Base-by-base conservation (phyloP, 1,140 invertebrate species). In the Drosophila neocordata region DNA sequence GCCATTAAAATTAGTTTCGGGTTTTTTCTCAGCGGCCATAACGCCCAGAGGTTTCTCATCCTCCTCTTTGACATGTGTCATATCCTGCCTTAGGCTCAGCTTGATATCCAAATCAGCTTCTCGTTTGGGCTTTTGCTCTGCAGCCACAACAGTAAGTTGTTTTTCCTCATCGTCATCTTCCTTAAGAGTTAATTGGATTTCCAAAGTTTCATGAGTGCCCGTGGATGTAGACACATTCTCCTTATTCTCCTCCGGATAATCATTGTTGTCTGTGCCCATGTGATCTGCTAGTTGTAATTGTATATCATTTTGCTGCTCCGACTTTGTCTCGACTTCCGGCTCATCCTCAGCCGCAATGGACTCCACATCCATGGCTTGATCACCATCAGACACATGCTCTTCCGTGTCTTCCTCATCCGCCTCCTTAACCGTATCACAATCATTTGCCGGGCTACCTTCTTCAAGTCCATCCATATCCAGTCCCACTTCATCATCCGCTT, bases 161-260 rank as follows among this genome's bases (percentile, higher is more conserved):
- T 77, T 77, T 52, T 81, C 73, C 38, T 81, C 77, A 0, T 70
- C 63, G 4, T 77, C 61, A 0, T 84, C 71, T 1, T 75, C 72
- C 18, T 75, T 75, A 2, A 75, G 38, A 7, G 58, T 12, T 13
- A 74, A 11, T 12, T 72, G 69, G 8, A 74, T 35, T 11, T 74
- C 71, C 22, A 75, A 51, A 15, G 22, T 20, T 0, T 89, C 75
- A 6, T 62, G 69, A 51, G 62, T 69, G 9, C 31, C 37, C 1
- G 22, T 61, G 27, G 73, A 41, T 0, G 79, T 88, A 15, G 79
- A 71, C 4, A 88, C 52, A 52, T 90, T 90, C 53, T 90, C 88
- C 55, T 89, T 90, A 52, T 89, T 90, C 58, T 89, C 85, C 66
- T 89, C 87, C 0, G 77, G 71, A 34, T 34, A 74, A 0, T 77